Evolutionary conservation across 64 coral and sea anemone species (phyloP), one percentile per base, ranked within the genome.

Genomic region (Montipora cactus): DNA sequence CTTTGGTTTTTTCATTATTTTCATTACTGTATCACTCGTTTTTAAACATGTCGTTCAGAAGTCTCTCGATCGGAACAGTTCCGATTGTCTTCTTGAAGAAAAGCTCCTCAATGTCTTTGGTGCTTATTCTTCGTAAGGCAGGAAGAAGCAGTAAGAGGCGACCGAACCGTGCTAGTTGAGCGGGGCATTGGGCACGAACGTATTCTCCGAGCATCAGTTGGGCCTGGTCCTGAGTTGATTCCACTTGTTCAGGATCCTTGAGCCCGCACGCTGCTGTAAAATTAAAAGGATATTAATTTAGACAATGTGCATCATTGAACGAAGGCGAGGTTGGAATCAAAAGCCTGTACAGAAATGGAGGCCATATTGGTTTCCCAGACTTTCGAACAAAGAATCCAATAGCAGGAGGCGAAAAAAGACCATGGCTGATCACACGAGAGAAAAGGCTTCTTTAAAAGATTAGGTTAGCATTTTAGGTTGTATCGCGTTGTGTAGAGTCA

Each of bases 11-110:
- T 76, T 11, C 25, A 1, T 78, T 49, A 78, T 2, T 76, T 46
- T 47, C 10, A 49, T 55, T 57, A 15, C 23, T 82, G 25, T 49
- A 55, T 97, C 23, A 92, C 76, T 94, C 93, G 79, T 97, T 97
- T 45, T 97, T 91, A 72, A 97, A 95, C 96, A 97, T 97, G 16
- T 97, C 96, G 37, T 89, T 97, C 37, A 97, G 66, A 10, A 97
- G 47, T 94, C 96, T 91, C 20, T 97, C 96, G 50, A 97, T 97
- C 44, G 96, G 96, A 19, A 97, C 96, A 66, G 93, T 89, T 77
- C 96, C 96, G 4, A 97, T 97, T 12, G 96, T 97, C 59, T 97
- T 97, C 64, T 95, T 92, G 48, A 97, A 97, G 79, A 97, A 97
- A 37, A 97, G 70, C 18, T 97, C 96, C 79, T 97, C 92, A 14